phyloP scores from a whole-genome alignment of 1,140 invertebrate genomes.

The Tetramorium parvispinum region DNA sequence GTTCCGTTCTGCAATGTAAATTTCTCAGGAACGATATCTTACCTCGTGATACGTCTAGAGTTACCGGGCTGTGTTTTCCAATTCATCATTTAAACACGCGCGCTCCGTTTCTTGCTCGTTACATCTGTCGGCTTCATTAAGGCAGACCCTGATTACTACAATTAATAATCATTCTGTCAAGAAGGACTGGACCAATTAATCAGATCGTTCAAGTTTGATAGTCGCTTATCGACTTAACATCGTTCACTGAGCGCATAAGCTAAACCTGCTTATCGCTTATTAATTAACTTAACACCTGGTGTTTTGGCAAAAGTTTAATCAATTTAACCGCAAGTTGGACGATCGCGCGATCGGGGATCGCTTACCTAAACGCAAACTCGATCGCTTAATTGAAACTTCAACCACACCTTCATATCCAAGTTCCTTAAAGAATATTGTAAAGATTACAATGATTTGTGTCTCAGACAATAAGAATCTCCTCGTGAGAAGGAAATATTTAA shows the following conservation, averaged over 20 bases:
- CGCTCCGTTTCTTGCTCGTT: slow-evolving; percentile 25
- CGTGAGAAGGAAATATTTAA: background rate
- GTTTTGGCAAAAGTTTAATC: slow-evolving; percentile 55
- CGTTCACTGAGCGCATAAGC: slow-evolving; percentile 16
- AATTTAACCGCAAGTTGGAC: slow-evolving; percentile 48
- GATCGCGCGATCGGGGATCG: slow-evolving; percentile 20
- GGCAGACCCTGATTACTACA: background rate
- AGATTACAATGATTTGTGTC: background rate
- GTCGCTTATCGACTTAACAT: slow-evolving; percentile 45
- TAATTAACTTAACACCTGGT: slow-evolving; percentile 53
- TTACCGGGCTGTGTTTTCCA: background rate
- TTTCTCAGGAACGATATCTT: slow-evolving; percentile 1
- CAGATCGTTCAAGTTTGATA: slow-evolving; percentile 53
- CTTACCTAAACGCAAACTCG: slow-evolving; percentile 16
- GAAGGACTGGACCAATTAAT: slow-evolving; percentile 36
- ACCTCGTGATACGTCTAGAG: background rate
- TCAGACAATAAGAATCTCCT: background rate
- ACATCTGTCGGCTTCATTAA: background rate
- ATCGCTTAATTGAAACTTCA: slow-evolving; percentile 15
- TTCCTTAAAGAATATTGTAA: background rate
- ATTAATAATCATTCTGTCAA: slow-evolving; percentile 48
- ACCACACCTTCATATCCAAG: background rate
- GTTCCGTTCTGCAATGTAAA: slow-evolving; percentile 14
- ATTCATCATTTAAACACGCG: slow-evolving; percentile 6
- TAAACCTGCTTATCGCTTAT: slow-evolving; percentile 51